Base-by-base conservation (phyloP, 2,113 vertebrate genomes). In the Antechinus stuartii region DNA sequence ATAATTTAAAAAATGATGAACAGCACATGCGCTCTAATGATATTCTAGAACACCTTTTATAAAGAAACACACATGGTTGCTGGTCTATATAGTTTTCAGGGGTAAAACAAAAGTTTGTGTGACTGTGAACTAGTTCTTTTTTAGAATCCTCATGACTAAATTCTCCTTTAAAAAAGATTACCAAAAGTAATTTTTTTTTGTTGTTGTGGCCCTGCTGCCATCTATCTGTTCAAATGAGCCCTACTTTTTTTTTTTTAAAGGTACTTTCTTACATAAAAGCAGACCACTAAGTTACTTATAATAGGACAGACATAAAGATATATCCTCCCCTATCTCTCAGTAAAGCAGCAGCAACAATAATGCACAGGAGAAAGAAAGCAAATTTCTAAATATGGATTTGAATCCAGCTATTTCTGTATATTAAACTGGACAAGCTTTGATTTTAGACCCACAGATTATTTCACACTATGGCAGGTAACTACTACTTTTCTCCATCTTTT, bases 401-500 rank as follows among this genome's bases (percentile, higher is more conserved):
- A 52, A 35, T 47, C 19, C 42, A 56, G 3, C 57, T 5, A 10
- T 54, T 7, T 50, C 68, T 9, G 0, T 10, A 3, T 27, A 16
- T 1, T n/a, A n/a, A 11, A 4, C 30, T 76, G 35, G 14, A 42
- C 14, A 76, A 42, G 35, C 16, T 22, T 42, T 42, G 35, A 76
- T 76, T 76, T 76, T 23, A 84, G n/a, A 19, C n/a, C 42, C 68
- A 19, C 68, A n/a, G 68, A 68, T 14, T 22, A 35, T 84, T 22
- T 84, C 19, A 42, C 35, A 42, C 42, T 14, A 84, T 42, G n/a
- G 68, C 68, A 84, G 2, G 6, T 42, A 84, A 3, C 3, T 19
- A 0, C 46, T 49, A 30, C 12, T 0, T 0, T 26, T 3, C 10
- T 8, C 49, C 1, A 2, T 14, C 46, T 19, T n/a, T 25, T 6